These are phyloP conservation scores for Momotus momota DNA, from an alignment of 2,797 vertebrate species.

Conservation along the genomic window DNA sequence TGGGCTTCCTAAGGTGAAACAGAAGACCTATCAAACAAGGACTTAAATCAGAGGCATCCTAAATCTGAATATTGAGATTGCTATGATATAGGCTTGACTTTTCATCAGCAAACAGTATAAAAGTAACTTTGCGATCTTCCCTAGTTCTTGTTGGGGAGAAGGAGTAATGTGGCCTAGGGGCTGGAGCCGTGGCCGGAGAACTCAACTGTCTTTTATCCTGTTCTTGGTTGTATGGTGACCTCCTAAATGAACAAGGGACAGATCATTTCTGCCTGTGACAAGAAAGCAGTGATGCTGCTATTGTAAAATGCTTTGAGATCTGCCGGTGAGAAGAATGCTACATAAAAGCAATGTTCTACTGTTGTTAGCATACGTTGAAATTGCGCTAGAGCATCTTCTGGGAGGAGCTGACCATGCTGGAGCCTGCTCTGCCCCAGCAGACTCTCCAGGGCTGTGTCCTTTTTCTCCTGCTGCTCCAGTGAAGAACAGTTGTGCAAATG, in stretches of 20 bases:
- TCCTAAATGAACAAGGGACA: neutral
- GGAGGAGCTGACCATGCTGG: neutral
- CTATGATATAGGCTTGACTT: neutral
- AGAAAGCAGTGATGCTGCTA: neutral
- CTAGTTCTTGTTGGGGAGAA: neutral
- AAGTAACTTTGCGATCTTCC: neutral
- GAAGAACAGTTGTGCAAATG: neutral
- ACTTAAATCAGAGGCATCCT: neutral
- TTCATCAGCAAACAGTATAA: neutral
- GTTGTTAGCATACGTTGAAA: neutral
- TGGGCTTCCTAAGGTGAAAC: neutral
- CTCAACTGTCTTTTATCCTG: neutral
- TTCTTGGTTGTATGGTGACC: neutral
- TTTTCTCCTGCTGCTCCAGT: neutral
- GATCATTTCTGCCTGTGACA: neutral
- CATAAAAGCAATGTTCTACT: neutral
- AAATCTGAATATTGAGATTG: neutral
- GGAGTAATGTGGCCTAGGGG: neutral
- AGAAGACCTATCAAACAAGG: neutral
- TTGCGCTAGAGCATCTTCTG: neutral
- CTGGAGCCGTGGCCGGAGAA: neutral
- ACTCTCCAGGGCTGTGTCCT: neutral
- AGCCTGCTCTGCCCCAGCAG: neutral
- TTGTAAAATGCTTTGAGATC: neutral
- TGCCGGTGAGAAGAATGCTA: neutral